phyloP scores from a whole-genome alignment of 2,797 vertebrate species.

The Moxostoma hubbsi region DNA sequence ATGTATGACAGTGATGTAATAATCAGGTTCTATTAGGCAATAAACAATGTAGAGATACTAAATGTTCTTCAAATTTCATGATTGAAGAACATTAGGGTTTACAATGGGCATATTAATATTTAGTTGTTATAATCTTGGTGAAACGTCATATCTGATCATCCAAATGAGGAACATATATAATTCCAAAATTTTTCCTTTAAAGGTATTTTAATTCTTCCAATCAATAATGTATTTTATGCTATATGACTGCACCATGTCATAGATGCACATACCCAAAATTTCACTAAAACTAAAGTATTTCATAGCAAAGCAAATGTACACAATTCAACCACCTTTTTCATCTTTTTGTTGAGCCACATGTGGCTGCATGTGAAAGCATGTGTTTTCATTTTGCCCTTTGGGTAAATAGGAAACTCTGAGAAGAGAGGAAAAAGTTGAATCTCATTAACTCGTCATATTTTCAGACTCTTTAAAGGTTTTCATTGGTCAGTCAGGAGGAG shows the following conservation, averaged over 20 bases:
- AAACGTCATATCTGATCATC: constrained; percentile 28
- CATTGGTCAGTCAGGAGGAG: constrained; percentile 35
- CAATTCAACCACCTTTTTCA: constrained; percentile 23
- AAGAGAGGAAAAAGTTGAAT: constrained; percentile 51
- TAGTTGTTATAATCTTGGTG: background rate
- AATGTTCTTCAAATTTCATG: constrained; percentile 23
- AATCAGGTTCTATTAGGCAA: background rate
- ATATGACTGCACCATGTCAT: background rate
- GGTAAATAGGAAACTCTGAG: constrained; percentile 62
- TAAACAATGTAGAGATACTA: constrained; percentile 3
- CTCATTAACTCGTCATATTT: constrained; percentile 54
- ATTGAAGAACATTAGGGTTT: constrained; percentile 31
- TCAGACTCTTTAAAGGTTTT: constrained; percentile 40
- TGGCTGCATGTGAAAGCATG: constrained; percentile 55
- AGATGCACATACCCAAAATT: background rate
- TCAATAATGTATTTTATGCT: constrained; percentile 12
- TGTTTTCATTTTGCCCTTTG: constrained; percentile 63
- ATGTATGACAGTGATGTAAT: background rate
- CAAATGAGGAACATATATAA: constrained; percentile 1
- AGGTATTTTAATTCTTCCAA: background rate
- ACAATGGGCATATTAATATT: constrained; percentile 35
- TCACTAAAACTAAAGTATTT: constrained; percentile 9
- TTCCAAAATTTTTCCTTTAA: background rate
- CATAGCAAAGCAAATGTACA: constrained; percentile 15
- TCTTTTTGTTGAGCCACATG: constrained; percentile 38